These are phyloP conservation scores for Oreohelix idahoensis DNA, from an alignment of 1,140 invertebrate species.

Conservation along the genomic window DNA sequence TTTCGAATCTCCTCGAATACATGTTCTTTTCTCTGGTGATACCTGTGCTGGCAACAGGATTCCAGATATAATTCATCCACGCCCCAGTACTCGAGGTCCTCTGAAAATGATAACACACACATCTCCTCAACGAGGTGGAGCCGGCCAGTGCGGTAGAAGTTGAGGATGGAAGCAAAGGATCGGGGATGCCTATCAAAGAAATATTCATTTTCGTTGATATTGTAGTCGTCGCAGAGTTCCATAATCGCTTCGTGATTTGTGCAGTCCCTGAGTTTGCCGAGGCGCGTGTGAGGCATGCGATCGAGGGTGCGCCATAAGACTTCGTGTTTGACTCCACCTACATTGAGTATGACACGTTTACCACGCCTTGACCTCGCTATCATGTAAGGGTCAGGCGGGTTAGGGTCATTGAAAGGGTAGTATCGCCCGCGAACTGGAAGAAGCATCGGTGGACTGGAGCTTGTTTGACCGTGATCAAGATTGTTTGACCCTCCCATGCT, in stretches of 20 bases:
- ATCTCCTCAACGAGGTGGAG: conserved; percentile 98
- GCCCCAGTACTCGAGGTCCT: conserved; percentile 98
- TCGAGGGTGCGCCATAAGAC: conserved; percentile 96
- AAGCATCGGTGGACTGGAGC: conserved; percentile 27
- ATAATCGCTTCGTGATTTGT: conserved; percentile 96
- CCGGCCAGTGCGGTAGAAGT: conserved; percentile 98
- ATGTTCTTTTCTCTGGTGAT: conserved; percentile 97
- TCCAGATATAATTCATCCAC: conserved; percentile 97
- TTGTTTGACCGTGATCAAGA: conserved; percentile 37
- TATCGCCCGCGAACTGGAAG: conserved; percentile 43
- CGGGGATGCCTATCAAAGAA: conserved; percentile 99
- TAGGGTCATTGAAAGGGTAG: conserved; percentile 49
- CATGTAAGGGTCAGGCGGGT: conserved; percentile 91
- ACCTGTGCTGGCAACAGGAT: conserved; percentile 98
- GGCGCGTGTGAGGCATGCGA: conserved; percentile 92
- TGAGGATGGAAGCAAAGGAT: conserved; percentile 97
- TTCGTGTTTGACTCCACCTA: conserved; percentile 96
- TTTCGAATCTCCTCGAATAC: conserved; percentile 99
- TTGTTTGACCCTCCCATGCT: conserved; percentile 44
- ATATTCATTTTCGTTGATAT: conserved; percentile 96
- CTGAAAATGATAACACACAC: conserved; percentile 98
- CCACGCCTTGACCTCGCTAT: conserved; percentile 93
- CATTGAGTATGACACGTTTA: conserved; percentile 91
- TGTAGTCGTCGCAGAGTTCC: conserved; percentile 98
- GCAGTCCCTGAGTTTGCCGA: conserved; percentile 92